Conservation (phyloP, 2,113 vertebrate genomes). For the Otis tarda region DNA sequence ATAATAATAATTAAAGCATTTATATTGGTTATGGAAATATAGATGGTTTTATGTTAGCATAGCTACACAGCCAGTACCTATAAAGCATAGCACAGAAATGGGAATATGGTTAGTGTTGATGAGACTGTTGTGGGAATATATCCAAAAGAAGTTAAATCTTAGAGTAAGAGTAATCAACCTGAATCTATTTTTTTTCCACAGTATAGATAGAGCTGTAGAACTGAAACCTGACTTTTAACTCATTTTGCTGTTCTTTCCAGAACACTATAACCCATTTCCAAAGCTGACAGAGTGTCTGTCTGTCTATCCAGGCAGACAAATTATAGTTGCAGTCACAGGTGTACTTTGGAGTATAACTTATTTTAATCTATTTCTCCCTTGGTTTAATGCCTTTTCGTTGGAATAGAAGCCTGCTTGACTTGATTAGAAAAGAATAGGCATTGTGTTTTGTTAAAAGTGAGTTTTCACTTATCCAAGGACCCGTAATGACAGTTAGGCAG, state of each 20-base stretch:
- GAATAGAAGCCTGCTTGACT: not conserved
- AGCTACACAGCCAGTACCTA: not conserved
- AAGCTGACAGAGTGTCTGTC: not conserved
- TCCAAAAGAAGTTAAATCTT: not conserved
- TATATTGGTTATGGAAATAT: not conserved
- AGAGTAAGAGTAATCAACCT: not conserved
- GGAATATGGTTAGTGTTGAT: not conserved
- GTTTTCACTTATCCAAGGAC: not conserved
- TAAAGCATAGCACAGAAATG: not conserved
- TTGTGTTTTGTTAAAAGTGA: not conserved
- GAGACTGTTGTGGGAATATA: not conserved
- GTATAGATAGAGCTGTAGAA: not conserved
- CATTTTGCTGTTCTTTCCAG: constrained; percentile 30
- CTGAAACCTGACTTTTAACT: not conserved
- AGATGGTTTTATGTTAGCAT: not conserved
- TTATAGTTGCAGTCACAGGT: not conserved
- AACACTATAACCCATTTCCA: not conserved
- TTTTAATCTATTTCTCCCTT: not conserved
- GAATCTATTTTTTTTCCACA: not conserved
- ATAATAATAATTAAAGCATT: not conserved
- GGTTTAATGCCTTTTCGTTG: not conserved
- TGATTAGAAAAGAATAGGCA: not conserved
- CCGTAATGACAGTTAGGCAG: not conserved
- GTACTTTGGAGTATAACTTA: not conserved
- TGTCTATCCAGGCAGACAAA: not conserved